These are phyloP conservation scores for Tetragonula carbonaria DNA, from an alignment of 2,888 invertebrate species.

Conservation along the genomic window DNA sequence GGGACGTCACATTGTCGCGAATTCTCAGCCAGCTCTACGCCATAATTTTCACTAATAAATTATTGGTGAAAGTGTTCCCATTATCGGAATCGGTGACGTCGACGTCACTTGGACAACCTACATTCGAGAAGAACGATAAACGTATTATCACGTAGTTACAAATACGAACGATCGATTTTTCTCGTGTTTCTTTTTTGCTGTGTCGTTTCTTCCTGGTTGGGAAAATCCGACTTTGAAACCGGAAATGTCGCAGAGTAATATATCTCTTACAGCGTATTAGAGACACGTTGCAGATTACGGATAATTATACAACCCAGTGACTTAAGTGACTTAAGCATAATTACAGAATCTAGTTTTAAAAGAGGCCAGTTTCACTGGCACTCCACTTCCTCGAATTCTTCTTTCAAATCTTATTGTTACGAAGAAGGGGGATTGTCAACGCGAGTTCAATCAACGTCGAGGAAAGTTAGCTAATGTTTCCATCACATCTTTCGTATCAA, in stretches of 20 bases:
- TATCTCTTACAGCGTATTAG: neutral
- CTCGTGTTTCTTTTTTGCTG: neutral
- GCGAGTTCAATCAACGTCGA: neutral
- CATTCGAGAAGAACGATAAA: conserved; percentile 44
- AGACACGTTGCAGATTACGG: neutral
- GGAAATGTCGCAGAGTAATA: neutral
- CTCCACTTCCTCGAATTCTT: neutral
- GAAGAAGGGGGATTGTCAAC: neutral
- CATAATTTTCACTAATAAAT: conserved; percentile 58
- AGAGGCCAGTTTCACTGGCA: neutral
- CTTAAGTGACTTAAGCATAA: neutral
- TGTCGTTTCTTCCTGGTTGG: conserved; percentile 14
- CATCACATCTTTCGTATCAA: neutral
- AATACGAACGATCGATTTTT: neutral
- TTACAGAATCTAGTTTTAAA: neutral
- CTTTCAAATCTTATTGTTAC: neutral
- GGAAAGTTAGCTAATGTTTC: neutral
- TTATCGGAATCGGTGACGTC: conserved; percentile 36
- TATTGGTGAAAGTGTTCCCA: conserved; percentile 67
- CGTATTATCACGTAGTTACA: neutral
- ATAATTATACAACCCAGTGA: neutral
- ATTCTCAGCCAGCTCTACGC: conserved; percentile 27
- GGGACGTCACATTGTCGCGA: neutral
- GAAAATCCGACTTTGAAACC: conserved; percentile 15
- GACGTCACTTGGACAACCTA: conserved; percentile 42